Evolutionary conservation across 2,113 vertebrate genomes (phyloP).

Genomic region (Coracopsis vasa): DNA sequence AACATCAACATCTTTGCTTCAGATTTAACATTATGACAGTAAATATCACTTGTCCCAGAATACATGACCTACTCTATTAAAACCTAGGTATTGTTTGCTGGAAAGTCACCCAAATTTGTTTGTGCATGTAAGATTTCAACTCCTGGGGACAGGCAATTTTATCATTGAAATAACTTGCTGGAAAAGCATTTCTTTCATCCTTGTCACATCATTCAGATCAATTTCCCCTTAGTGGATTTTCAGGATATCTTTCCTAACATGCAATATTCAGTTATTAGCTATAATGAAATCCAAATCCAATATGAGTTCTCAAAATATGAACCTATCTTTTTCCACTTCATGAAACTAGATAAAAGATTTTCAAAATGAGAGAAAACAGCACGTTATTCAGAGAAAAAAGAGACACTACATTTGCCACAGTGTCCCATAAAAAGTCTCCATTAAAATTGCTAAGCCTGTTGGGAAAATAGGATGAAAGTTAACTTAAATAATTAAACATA

Average conservation of each 20-base stretch:
- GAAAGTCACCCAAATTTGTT: not conserved
- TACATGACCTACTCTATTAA: not conserved
- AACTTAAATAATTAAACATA: constrained; percentile 39
- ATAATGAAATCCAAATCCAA: not conserved
- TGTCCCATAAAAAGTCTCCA: not conserved
- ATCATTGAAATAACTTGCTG: not conserved
- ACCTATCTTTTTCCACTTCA: not conserved
- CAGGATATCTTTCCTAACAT: not conserved
- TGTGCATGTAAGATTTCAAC: not conserved
- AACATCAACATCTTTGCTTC: not conserved
- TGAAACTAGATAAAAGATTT: not conserved
- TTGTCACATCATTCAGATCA: not conserved
- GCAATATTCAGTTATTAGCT: not conserved
- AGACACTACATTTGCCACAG: not conserved
- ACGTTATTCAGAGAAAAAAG: not conserved
- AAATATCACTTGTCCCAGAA: not conserved
- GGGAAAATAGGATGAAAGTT: not conserved
- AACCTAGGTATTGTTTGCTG: not conserved
- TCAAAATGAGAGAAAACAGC: not conserved
- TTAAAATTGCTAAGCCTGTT: not conserved
- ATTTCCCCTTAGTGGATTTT: not conserved
- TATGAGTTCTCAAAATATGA: not conserved
- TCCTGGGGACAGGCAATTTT: not conserved
- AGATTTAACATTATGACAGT: not conserved
- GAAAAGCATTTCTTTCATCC: not conserved